Evolutionary conservation across 2,797 vertebrate genomes (phyloP).

Genomic region (Botia almorhae): DNA sequence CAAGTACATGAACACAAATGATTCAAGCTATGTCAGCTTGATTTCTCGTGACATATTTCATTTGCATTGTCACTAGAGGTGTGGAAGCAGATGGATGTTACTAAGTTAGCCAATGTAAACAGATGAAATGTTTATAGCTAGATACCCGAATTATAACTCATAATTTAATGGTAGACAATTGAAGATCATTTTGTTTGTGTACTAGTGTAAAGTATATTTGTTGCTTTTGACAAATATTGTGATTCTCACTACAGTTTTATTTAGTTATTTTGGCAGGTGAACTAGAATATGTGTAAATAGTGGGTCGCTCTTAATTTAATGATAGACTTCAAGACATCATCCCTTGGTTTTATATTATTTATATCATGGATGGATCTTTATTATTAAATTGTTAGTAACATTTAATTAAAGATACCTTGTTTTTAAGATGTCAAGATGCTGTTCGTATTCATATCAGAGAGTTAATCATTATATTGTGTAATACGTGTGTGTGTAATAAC

Average conservation of each 20-base stretch:
- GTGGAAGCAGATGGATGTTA: too few relatives aligned
- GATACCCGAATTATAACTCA: too few relatives aligned
- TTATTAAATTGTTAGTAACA: too few relatives aligned
- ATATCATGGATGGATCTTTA: too few relatives aligned
- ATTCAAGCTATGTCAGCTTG: neutral
- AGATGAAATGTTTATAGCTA: too few relatives aligned
- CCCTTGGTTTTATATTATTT: neutral
- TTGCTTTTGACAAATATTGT: too few relatives aligned
- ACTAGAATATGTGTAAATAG: neutral
- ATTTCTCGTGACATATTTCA: neutral
- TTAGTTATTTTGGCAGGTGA: neutral
- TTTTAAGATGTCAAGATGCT: neutral
- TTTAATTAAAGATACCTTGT: neutral
- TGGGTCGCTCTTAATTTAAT: neutral
- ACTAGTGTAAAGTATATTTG: too few relatives aligned
- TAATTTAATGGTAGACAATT: too few relatives aligned
- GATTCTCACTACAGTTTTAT: too few relatives aligned
- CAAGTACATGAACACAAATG: neutral
- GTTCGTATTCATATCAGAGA: neutral
- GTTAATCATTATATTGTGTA: neutral
- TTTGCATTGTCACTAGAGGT: too few relatives aligned
- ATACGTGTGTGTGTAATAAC: neutral
- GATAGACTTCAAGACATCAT: neutral
- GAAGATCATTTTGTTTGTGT: too few relatives aligned
- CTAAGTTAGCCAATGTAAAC: too few relatives aligned